Evolutionary conservation across 2,888 invertebrate genomes (phyloP).

Genomic region (Clusia tigrina): DNA sequence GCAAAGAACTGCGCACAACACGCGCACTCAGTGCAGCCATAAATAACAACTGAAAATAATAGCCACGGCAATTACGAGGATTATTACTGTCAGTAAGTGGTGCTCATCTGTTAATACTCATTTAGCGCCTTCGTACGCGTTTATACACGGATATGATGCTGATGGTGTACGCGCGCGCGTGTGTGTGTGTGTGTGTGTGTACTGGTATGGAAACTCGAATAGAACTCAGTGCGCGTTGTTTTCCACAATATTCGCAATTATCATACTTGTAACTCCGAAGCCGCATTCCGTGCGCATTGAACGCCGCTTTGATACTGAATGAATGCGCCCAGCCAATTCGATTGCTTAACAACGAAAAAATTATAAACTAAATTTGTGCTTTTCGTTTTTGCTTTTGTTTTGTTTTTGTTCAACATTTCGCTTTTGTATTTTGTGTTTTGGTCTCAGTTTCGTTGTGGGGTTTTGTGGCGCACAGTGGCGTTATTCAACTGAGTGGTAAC

Average conservation of each 20-base stretch:
- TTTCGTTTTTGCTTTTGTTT: not conserved
- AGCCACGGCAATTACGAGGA: not conserved
- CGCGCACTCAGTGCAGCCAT: not conserved
- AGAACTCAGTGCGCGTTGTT: too few species aligned
- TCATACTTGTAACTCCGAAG: slow-evolving; percentile 12
- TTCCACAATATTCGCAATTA: slow-evolving; percentile 25
- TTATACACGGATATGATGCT: not conserved
- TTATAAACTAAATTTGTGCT: slow-evolving; percentile 2
- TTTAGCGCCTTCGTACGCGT: slow-evolving; percentile 10
- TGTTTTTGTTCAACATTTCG: too few species aligned
- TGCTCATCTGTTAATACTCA: slow-evolving; percentile 14
- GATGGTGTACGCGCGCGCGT: too few species aligned
- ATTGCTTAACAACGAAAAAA: slow-evolving; percentile 7
- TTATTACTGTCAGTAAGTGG: not conserved
- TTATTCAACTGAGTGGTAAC: too few species aligned
- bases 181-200: too few species aligned
- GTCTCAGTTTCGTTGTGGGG: slow-evolving; percentile 13
- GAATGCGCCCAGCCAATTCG: slow-evolving; percentile 23
- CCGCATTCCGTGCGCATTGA: slow-evolving; percentile 49
- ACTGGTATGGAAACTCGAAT: slow-evolving; percentile 12
- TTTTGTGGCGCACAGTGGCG: slow-evolving; percentile 12
- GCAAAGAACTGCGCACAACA: not conserved
- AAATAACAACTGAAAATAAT: not conserved
- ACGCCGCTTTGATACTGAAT: slow-evolving; percentile 61
- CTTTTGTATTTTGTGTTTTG: slow-evolving; percentile 8